Evolutionary conservation across 2,888 invertebrate species (phyloP).

Genomic region (Shargacucullia verbasci): DNA sequence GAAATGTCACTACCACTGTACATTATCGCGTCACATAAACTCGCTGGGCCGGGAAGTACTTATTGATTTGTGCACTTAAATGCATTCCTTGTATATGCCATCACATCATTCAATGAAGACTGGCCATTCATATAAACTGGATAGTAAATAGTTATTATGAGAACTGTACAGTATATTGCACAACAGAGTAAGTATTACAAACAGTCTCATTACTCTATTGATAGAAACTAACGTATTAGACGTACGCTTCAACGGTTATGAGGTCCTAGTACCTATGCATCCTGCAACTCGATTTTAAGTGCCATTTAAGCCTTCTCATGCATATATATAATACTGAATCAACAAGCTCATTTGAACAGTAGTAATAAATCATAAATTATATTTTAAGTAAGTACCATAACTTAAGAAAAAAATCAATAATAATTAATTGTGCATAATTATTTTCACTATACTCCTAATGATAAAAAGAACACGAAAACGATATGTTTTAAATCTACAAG

Average conservation of each 20-base stretch:
- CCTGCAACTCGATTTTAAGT: not conserved
- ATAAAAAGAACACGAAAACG: not conserved
- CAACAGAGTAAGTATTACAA: constrained; percentile 15
- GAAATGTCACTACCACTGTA: constrained; percentile 37
- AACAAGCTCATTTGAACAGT: too few species aligned
- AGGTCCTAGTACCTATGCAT: constrained; percentile 33
- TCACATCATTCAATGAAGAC: constrained; percentile 44
- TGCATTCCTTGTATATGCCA: constrained; percentile 41
- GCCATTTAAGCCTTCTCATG: too few species aligned
- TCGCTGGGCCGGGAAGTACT: constrained; percentile 19
- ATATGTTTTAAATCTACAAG: not conserved
- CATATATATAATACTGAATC: too few species aligned
- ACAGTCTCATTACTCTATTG: constrained; percentile 36
- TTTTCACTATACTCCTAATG: not conserved
- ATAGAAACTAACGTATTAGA: constrained; percentile 21
- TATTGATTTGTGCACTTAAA: constrained; percentile 37
- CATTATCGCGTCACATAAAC: constrained; percentile 4
- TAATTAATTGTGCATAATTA: too few species aligned
- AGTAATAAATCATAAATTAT: too few species aligned
- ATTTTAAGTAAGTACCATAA: too few species aligned
- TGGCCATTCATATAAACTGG: constrained; percentile 44
- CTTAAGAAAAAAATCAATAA: too few species aligned
- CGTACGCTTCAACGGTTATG: constrained; percentile 6
- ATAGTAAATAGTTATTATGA: constrained; percentile 28
- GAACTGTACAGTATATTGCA: constrained; percentile 11